A percentile compares a stretch with the other conserved stretches of the same genome.
Evolutionary conservation across 2,888 invertebrate genomes (phyloP).

Genomic region (Hypena proboscidalis): DNA sequence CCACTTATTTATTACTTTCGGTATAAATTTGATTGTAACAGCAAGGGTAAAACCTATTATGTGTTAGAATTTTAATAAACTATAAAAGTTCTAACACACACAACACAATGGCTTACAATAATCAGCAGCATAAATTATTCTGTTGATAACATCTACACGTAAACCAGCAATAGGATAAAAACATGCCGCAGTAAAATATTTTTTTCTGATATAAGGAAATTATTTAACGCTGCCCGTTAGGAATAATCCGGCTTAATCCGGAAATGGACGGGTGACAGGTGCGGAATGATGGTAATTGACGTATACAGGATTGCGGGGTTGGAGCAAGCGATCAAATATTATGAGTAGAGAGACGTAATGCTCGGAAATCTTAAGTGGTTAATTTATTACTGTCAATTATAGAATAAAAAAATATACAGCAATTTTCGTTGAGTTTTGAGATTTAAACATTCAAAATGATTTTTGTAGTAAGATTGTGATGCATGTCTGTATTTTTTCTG

Average conservation of each 20-base stretch:
- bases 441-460: no score
- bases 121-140: no score
- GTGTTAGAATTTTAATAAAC: no score
- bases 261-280: slow-evolving; percentile 19
- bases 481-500: no score
- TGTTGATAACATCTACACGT: no score
- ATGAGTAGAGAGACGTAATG: background rate
- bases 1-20: no score
- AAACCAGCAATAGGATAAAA: background rate
- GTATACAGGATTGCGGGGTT: background rate
- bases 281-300: slow-evolving; percentile 21
- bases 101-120: no score
- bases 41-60: no score
- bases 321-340: background rate
- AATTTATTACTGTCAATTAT: background rate
- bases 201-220: background rate
- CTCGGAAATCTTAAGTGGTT: background rate
- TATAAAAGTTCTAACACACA: no score
- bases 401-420: background rate
- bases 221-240: slow-evolving; percentile 16
- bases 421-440: background rate
- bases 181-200: background rate
- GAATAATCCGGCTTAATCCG: slow-evolving; percentile 20
- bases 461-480: no score
- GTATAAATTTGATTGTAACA: no score